phyloP scores from a whole-genome alignment of 2,888 invertebrate species.

The Labia minor region DNA sequence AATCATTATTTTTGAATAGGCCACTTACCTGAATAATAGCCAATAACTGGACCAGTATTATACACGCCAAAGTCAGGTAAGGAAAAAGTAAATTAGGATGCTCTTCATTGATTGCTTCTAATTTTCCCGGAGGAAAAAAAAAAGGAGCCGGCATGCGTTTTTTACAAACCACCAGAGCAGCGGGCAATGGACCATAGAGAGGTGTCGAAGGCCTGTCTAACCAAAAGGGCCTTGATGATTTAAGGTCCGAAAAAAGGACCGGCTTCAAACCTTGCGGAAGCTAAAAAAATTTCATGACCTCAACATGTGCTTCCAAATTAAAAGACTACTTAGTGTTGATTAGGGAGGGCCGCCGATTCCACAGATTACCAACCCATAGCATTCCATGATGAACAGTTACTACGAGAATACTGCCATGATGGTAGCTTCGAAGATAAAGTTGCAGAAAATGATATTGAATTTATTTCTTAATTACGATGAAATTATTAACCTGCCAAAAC shows the following conservation, averaged over 20 bases:
- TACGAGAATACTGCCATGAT: too few species aligned
- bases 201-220: neutral
- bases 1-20: constrained; percentile 8
- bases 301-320: neutral
- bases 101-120: constrained; percentile 13
- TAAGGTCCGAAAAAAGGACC: neutral
- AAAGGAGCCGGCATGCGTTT: neutral
- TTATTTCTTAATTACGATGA: too few species aligned
- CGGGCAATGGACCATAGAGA: neutral
- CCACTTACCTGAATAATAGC: constrained; percentile 13
- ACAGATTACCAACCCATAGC: neutral
- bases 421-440: too few species aligned
- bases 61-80: constrained; percentile 4
- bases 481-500: too few species aligned
- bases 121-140: neutral
- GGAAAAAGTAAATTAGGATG: constrained; percentile 9
- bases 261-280: neutral
- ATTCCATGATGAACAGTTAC: neutral
- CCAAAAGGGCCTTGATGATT: neutral
- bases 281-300: neutral
- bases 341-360: neutral
- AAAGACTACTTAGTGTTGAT: neutral
- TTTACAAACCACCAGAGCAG: neutral
- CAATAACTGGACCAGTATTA: constrained; percentile 2
- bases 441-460: too few species aligned